Evolutionary conservation across 2,113 vertebrate genomes (phyloP), one percentile per base, ranked within the genome.

Genomic region (Atractosteus spatula): DNA sequence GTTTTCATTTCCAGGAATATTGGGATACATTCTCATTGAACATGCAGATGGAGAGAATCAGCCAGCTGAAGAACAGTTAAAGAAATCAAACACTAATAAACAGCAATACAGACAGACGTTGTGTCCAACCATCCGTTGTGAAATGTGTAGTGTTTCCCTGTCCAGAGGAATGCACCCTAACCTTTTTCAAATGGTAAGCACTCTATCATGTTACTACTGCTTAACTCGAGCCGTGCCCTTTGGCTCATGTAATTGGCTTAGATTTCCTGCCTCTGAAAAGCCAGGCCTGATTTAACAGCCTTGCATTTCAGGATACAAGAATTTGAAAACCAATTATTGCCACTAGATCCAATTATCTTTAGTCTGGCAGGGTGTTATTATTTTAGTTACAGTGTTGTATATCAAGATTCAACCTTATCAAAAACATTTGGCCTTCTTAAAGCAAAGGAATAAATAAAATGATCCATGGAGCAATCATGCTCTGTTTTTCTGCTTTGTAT

Each of bases 161-260:
- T 44, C 14, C 3, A 8, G 63, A 73, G 17, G 56, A 68, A 73
- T 73, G 56, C 72, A 68, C 54, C 56, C 65, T 41, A 62, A 55
- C 72, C 72, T 73, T 73, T 73, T 54, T 61, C 55, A 68, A 73
- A 73, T 68, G 72, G 44, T 41, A 62, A 68, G 55, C 66, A 61
- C 45, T 73, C 57, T 61, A 68, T 73, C 66, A 67, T 68, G 72
- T 73, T 73, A 73, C 72, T 62, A 56, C 54, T 10, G 10, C 47
- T 51, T 51, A 62, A 29, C 57, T 66, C 65, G 41, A 41, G 66
- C 66, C 61, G 17, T 73, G 43, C 72, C 72, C 72, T 55, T 56
- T 29, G 44, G 72, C 66, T 61, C n/a, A 56, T 62, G 14, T 68
- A 73, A 73, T 73, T 73, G 72, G 72, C 62, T 73, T 73, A 73